Base-by-base conservation (phyloP, 2,888 invertebrate genomes). In the Pristionchus maxplancki region DNA sequence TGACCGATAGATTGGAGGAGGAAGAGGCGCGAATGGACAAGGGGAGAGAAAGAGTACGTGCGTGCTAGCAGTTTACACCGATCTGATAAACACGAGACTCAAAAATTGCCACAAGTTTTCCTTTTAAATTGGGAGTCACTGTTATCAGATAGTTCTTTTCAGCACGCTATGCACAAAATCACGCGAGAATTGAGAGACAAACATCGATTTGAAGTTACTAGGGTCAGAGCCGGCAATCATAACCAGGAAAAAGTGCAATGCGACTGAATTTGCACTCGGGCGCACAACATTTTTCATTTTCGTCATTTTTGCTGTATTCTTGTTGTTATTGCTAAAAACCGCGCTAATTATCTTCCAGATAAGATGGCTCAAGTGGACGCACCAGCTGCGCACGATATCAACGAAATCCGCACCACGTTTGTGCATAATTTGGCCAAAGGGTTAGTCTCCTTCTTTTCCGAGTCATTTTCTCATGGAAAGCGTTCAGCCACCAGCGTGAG, bases 31-130 rank as follows among this genome's bases (percentile, higher is more conserved):
- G 40, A 62, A 83, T 83, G 37, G 83, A 83, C 28, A 78, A 78
- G 48, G 20, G n/a, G 37, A 82, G 82, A 53, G 53, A 82, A 62
- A 83, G 53, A 83, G 83, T 78, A 83, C 82, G 82, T 83, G 82
- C 50, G 82, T 31, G n/a, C 24, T 17, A 53, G 82, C 24, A 53
- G 31, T 53, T 83, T 83, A 83, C 82, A 83, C 82, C 50, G 34
- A 34, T 24, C 3, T 34, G 34, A 50, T 20, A 34, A 40, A n/a
- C 78, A 78, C 44, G 71, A 71, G 71, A 37, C 37, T 71, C 20
- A 9, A 67, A 34, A 28, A 67, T 28, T 11, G 6, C 67, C 28
- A 67, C 31, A 34, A 5, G 34, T 15, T 20, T 15, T 71, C 31
- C 71, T 17, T 71, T 24, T 67, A 31, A 67, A 15, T 0, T 67